Conservation (phyloP, 2,113 vertebrate species). For the Heptranchias perlo region DNA sequence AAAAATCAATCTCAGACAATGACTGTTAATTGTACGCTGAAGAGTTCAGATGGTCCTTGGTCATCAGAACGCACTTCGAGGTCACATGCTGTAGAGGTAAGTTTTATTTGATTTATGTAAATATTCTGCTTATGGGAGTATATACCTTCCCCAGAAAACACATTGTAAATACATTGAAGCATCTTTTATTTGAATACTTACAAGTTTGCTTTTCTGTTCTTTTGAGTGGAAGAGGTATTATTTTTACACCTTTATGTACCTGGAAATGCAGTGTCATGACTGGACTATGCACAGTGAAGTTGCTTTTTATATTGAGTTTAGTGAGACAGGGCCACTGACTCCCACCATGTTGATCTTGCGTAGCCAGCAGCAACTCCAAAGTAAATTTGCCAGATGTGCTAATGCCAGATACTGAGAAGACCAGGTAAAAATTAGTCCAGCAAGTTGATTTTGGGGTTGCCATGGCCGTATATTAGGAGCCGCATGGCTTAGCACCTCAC, state of each 20-base stretch:
- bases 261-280: neutral
- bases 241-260: neutral
- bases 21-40: slow-evolving; percentile 42
- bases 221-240: neutral
- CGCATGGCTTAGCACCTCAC: neutral
- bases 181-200: slow-evolving; percentile 47
- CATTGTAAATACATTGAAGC: slow-evolving; percentile 49
- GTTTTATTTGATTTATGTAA: neutral
- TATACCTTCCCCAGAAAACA: slow-evolving; percentile 39
- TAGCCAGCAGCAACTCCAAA: neutral
- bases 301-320: neutral
- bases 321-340: neutral
- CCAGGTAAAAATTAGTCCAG: neutral
- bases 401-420: neutral
- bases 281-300: neutral
- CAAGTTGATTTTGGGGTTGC: neutral
- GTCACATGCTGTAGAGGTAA: slow-evolving; percentile 47
- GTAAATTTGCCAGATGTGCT: neutral
- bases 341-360: neutral
- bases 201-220: slow-evolving; percentile 48
- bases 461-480: neutral
- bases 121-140: slow-evolving; percentile 41
- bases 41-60: neutral
- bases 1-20: slow-evolving; percentile 49
- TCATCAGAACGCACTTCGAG: neutral